phyloP scores from a whole-genome alignment of 2,113 vertebrate species.

The Hyaena hyaena region DNA sequence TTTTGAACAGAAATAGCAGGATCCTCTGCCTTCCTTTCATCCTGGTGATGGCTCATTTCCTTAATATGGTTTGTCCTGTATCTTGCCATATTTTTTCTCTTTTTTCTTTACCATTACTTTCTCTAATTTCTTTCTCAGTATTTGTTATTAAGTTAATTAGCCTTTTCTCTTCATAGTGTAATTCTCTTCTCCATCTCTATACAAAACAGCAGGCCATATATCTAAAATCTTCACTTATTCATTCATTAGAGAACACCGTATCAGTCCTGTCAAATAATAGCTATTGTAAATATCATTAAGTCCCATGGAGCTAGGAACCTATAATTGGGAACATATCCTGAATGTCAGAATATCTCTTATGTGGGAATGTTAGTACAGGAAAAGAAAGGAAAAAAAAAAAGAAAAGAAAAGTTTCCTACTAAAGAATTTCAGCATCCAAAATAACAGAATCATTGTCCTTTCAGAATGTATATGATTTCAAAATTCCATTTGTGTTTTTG shows the following conservation, averaged over 20 bases:
- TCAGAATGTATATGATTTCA: not conserved
- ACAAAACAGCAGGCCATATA: not conserved
- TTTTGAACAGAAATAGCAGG: not conserved
- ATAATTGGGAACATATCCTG: not conserved
- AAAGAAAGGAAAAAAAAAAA: not conserved
- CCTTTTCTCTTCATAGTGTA: not conserved
- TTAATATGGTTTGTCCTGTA: not conserved
- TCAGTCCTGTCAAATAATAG: not conserved
- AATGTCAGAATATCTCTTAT: not conserved
- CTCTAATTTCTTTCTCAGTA: not conserved
- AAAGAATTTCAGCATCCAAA: not conserved
- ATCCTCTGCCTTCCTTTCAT: not conserved
- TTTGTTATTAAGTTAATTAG: not conserved
- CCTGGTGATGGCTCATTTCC: not conserved
- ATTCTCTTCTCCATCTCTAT: not conserved
- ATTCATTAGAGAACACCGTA: not conserved
- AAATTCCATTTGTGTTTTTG: not conserved
- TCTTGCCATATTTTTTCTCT: not conserved
- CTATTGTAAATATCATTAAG: not conserved
- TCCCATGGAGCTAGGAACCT: not conserved
- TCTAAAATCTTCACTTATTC: not conserved
- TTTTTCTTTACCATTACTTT: not conserved
- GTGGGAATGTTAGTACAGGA: not conserved
- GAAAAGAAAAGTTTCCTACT: not conserved
- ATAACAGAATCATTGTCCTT: not conserved